A percentile compares a stretch with the other conserved stretches of the same genome.
Conservation (phyloP, 2,113 vertebrate genomes). For the Apistogramma diplotaenia region DNA sequence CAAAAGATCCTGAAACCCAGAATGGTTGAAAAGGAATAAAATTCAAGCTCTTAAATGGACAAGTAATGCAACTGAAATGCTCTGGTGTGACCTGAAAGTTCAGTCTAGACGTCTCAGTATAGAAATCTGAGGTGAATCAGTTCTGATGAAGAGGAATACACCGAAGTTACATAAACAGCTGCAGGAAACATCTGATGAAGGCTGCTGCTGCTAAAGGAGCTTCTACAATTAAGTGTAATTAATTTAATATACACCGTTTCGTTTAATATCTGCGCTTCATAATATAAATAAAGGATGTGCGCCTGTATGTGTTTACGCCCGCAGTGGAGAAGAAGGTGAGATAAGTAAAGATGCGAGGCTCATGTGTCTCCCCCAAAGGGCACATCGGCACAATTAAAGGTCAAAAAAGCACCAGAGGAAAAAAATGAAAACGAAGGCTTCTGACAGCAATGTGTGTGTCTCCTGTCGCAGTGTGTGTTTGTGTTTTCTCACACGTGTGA, state of each 20-base stretch:
- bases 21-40: background rate
- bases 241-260: background rate
- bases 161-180: background rate
- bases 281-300: background rate
- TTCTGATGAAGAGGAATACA: background rate
- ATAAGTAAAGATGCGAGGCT: background rate
- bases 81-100: background rate
- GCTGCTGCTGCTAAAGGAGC: background rate
- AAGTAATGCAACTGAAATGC: background rate
- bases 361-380: constrained; percentile 14
- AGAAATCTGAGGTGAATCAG: background rate
- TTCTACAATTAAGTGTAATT: background rate
- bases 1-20: background rate
- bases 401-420: constrained; percentile 22
- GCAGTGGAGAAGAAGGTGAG: background rate
- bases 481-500: background rate
- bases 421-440: background rate
- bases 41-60: background rate
- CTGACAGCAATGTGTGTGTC: background rate
- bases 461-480: background rate
- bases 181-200: background rate
- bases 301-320: background rate
- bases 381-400: constrained; percentile 36
- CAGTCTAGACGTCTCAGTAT: background rate
- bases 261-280: too few species aligned